Evolutionary conservation across 2,797 vertebrate species (phyloP).

Genomic region (Cryptoprocta ferox): DNA sequence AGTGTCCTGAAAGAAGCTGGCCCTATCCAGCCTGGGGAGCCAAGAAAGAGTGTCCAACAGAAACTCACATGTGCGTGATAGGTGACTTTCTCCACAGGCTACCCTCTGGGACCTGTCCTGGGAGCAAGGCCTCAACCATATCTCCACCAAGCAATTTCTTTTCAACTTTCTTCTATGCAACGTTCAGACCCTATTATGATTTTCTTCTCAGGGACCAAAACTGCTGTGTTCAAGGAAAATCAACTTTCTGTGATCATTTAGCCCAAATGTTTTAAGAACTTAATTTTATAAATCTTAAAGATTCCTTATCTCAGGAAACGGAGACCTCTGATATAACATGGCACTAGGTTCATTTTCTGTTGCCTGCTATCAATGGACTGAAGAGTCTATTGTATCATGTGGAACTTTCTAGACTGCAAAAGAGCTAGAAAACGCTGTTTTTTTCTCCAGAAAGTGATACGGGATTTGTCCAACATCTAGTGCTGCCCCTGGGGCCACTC

Average conservation of each 20-base stretch:
- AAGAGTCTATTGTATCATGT: not conserved
- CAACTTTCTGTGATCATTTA: not conserved
- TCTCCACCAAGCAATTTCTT: not conserved
- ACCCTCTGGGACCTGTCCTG: not conserved
- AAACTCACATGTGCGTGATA: fast-evolving
- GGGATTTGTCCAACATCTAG: not conserved
- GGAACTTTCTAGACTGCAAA: not conserved
- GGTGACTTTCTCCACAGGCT: not conserved
- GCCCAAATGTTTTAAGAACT: not conserved
- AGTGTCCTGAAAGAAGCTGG: not conserved
- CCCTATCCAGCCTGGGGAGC: not conserved
- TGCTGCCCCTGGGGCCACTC: fast-evolving
- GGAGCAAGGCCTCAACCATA: fast-evolving
- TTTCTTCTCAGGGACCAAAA: conserved; percentile 35
- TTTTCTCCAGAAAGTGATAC: not conserved
- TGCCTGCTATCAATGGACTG: not conserved
- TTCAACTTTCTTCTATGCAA: not conserved
- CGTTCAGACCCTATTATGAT: not conserved
- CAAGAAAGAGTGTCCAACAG: not conserved
- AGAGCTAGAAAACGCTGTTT: not conserved
- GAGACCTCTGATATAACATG: not conserved
- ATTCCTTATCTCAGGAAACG: not conserved
- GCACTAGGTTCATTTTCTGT: not conserved
- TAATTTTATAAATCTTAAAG: not conserved
- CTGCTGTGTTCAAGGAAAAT: not conserved